A percentile compares a stretch with the other conserved stretches of the same genome.
Evolutionary conservation across 2,797 vertebrate genomes (phyloP).

Genomic region (Coranthus polyacanthus): DNA sequence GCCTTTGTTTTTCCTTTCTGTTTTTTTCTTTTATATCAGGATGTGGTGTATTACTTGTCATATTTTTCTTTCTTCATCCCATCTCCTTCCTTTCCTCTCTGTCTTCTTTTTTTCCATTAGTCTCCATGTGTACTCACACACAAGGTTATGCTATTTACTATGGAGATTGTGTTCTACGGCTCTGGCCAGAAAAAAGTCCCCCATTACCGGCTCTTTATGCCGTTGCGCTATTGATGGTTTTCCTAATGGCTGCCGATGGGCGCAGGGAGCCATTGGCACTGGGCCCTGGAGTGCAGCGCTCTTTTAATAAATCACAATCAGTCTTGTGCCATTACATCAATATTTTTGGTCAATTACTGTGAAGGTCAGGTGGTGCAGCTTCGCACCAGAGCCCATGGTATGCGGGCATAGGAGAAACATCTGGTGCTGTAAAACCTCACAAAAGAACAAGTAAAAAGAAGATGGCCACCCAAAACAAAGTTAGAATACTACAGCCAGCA

Average conservation of each 20-base stretch:
- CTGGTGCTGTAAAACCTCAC: constrained; percentile 84
- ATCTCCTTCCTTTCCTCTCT: constrained; percentile 25
- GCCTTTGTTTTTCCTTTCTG: constrained; percentile 62
- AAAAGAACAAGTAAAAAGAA: constrained; percentile 53
- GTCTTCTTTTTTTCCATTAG: constrained; percentile 70
- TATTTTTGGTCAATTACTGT: constrained; percentile 99
- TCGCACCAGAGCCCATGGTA: constrained; percentile 88
- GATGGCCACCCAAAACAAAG: constrained; percentile 37
- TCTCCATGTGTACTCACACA: constrained; percentile 70
- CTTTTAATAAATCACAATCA: constrained; percentile 99
- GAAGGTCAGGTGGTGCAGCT: constrained; percentile 97
- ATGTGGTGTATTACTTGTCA: constrained; percentile 50
- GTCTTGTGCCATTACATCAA: constrained; percentile 99
- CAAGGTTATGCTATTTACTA: constrained; percentile 88
- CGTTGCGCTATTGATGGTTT: constrained; percentile 97
- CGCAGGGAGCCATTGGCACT: constrained; percentile 95
- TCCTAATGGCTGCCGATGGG: constrained; percentile 98
- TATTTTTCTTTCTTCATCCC: constrained; percentile 51
- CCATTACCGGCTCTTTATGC: constrained; percentile 96
- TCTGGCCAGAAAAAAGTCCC: constrained; percentile 79
- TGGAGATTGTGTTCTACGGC: constrained; percentile 87
- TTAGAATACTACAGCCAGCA: background rate
- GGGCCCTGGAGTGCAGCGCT: constrained; percentile 93
- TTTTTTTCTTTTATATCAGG: constrained; percentile 42
- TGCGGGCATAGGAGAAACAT: constrained; percentile 91